Base-by-base conservation (phyloP, 2,888 invertebrate species). In the Acronicta aceris region DNA sequence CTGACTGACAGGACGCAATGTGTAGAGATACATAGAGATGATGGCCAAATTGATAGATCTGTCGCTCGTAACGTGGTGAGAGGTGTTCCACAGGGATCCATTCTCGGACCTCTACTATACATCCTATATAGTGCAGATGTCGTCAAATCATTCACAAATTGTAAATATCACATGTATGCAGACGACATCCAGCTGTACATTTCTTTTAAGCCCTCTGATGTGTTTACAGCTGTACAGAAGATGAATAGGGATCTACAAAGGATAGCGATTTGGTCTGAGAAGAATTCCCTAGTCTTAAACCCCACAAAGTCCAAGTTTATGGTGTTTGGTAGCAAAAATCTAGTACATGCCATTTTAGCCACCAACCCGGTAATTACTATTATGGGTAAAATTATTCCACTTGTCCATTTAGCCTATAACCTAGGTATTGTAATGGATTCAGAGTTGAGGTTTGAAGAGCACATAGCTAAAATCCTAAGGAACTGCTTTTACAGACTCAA, bases 21-120 rank as follows among this genome's bases (percentile, higher is more conserved):
- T 0, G 71, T 71, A 0, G 57, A 65, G 47, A 13, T 68, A 0
- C 27, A 15, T 4, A 36, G 16, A 3, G 12, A 17, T 0, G 21
- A 53, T 48, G 69, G 69, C 10, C 17, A 30, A 0, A 0, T 8
- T 0, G 5, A 21, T 3, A 5, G 1, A 5, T 65, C 63, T 0
- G n/a, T 42, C 5, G 40, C 12, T 9, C 2, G 8, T 3, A 0
- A 8, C 8, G 38, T 61, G 0, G 41, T 15, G 3, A 56, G 63
- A 50, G 63, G 65, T 2, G 62, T 70, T 5, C 66, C 66, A 0
- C 64, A 71, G 10, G 64, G 64, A 0, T 74, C n/a, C 65, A 0
- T 54, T 71, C 38, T 69, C 6, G 68, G 62, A 3, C 72, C 71
- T 0, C n/a, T 73, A 13, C 45, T 74, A 0, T 74, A 68, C 51